Percentiles rank a stretch among this genome's conserved stretches.
Conservation (phyloP, 2,113 vertebrate genomes). For the Lasiurus borealis region DNA sequence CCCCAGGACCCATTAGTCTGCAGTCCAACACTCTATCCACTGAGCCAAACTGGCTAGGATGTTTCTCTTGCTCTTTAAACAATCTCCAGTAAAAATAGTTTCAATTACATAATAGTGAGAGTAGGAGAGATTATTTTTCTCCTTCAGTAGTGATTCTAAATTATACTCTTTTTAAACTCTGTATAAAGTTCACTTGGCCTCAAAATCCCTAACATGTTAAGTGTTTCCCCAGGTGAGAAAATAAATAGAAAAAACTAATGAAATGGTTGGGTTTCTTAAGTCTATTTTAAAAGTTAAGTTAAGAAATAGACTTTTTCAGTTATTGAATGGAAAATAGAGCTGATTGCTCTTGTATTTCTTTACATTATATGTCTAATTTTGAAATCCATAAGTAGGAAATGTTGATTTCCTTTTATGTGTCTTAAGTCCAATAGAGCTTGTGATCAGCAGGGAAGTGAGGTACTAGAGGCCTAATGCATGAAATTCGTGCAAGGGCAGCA, state of each 20-base stretch:
- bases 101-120: neutral
- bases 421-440: neutral
- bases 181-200: conserved; percentile 3
- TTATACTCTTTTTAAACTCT: neutral
- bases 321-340: neutral
- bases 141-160: neutral
- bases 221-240: neutral
- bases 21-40: neutral
- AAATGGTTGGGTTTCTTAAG: neutral
- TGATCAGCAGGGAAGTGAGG: neutral
- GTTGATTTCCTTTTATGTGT: neutral
- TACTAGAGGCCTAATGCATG: neutral
- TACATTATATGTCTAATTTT: neutral
- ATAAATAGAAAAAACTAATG: neutral
- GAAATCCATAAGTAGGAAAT: neutral
- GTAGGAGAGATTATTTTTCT: neutral
- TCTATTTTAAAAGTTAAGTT: neutral
- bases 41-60: neutral
- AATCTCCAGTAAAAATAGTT: neutral
- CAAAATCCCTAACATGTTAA: neutral
- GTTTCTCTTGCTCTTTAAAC: neutral
- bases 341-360: neutral
- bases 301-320: neutral
- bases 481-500: too few species aligned
- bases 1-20: neutral